Conservation (phyloP, 37 sponge, comb jelly and placozoan genomes). For the Axinella damicornis region DNA sequence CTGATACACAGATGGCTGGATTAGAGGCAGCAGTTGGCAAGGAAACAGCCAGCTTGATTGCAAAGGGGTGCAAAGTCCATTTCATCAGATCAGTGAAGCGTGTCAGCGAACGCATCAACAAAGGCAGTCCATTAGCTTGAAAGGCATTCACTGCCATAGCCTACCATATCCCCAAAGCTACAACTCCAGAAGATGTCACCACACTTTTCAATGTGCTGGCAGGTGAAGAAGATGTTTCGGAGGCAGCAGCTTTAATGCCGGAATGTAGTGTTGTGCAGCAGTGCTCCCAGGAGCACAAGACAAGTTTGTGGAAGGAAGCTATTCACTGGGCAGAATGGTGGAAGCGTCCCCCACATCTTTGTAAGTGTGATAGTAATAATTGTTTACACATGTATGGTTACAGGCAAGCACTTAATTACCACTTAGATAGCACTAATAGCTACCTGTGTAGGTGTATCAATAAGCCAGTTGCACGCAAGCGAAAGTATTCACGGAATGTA, state of each 20-base stretch:
- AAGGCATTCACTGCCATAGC: slow-evolving; percentile 45
- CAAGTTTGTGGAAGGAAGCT: not conserved
- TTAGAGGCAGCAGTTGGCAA: slow-evolving; percentile 36
- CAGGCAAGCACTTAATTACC: too few species aligned
- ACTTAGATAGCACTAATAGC: too few species aligned
- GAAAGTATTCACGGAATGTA: too few species aligned
- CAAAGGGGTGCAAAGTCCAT: slow-evolving; percentile 46
- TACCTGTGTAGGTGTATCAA: too few species aligned
- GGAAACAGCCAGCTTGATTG: slow-evolving; percentile 13
- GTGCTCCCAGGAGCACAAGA: not conserved
- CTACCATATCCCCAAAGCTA: slow-evolving; percentile 6
- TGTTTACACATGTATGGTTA: not conserved
- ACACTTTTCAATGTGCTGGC: slow-evolving; percentile 12
- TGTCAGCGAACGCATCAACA: slow-evolving; percentile 37
- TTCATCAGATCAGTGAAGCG: slow-evolving; percentile 21
- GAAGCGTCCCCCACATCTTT: slow-evolving; percentile 17
- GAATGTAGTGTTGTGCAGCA: not conserved
- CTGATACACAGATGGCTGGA: slow-evolving; percentile 32
- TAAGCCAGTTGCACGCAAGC: too few species aligned
- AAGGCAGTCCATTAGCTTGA: slow-evolving; percentile 8
- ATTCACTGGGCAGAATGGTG: slow-evolving; percentile 31
- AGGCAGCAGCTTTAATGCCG: not conserved
- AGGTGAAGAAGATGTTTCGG: slow-evolving; percentile 4
- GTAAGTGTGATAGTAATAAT: not conserved
- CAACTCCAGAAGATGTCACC: slow-evolving; percentile 4